Evolutionary conservation across 1,140 invertebrate genomes (phyloP).

Genomic region (Steinernema feltiae): DNA sequence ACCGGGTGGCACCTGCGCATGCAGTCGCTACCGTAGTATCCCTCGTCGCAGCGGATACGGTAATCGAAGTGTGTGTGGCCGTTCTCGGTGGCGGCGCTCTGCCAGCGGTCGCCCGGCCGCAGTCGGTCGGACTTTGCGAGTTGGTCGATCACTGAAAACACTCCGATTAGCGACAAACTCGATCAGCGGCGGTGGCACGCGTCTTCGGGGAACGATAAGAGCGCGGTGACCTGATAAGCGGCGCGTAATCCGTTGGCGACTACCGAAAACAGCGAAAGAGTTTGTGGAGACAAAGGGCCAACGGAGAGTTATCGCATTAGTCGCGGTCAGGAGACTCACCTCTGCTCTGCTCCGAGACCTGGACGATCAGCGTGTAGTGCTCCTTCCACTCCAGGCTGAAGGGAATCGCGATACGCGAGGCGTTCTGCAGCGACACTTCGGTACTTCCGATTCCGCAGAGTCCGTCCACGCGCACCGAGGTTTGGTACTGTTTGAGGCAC

Average conservation of each 20-base stretch:
- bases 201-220: background rate
- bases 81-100: background rate
- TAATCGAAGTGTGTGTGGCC: background rate
- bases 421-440: background rate
- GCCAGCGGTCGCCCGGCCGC: background rate
- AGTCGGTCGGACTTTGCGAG: background rate
- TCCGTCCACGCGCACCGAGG: background rate
- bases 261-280: background rate
- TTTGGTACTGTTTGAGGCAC: background rate
- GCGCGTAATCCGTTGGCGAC: background rate
- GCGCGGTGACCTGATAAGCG: background rate
- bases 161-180: background rate
- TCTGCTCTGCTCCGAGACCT: background rate
- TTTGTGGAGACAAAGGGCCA: background rate
- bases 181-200: background rate
- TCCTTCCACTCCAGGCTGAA: background rate
- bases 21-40: background rate
- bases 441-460: background rate
- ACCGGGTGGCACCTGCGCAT: background rate
- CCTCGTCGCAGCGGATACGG: background rate
- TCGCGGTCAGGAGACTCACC: background rate
- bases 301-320: background rate
- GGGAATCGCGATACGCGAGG: background rate
- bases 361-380: conserved; percentile 2
- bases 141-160: background rate